Percentiles rank a stretch among this genome's conserved stretches.
phyloP scores from a whole-genome alignment of 2,888 invertebrate genomes.

The Sthenelais limicola region DNA sequence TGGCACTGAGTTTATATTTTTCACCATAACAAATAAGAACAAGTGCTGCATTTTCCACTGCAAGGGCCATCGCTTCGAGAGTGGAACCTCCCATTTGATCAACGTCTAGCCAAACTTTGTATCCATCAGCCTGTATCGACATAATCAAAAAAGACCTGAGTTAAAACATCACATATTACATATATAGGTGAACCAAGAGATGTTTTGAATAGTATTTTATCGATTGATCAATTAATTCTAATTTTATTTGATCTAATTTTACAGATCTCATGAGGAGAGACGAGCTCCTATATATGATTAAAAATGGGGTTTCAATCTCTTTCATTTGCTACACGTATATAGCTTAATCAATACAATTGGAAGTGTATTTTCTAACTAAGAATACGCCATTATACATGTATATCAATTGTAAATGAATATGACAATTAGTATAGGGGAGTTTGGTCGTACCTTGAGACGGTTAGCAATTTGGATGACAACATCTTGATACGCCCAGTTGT shows the following conservation, averaged over 20 bases:
- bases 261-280: no score
- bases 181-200: no score
- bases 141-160: background rate
- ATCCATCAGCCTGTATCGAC: slow-evolving; percentile 54
- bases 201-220: no score
- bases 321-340: no score
- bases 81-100: slow-evolving; percentile 69
- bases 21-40: slow-evolving; percentile 69
- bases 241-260: no score
- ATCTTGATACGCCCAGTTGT: slow-evolving; percentile 30
- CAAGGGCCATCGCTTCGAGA: slow-evolving; percentile 67
- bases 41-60: slow-evolving; percentile 66
- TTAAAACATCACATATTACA: background rate
- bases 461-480: background rate
- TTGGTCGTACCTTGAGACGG: slow-evolving; percentile 1
- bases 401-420: background rate
- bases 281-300: no score
- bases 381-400: no score
- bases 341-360: no score
- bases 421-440: background rate
- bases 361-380: no score
- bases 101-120: slow-evolving; percentile 68
- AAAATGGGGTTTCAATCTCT: no score
- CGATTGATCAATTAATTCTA: no score
- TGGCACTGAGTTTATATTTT: slow-evolving; percentile 69